Percentiles rank a stretch among this genome's conserved stretches.
phyloP scores from a whole-genome alignment of 1,140 invertebrate genomes.

The Dendroctonus valens region DNA sequence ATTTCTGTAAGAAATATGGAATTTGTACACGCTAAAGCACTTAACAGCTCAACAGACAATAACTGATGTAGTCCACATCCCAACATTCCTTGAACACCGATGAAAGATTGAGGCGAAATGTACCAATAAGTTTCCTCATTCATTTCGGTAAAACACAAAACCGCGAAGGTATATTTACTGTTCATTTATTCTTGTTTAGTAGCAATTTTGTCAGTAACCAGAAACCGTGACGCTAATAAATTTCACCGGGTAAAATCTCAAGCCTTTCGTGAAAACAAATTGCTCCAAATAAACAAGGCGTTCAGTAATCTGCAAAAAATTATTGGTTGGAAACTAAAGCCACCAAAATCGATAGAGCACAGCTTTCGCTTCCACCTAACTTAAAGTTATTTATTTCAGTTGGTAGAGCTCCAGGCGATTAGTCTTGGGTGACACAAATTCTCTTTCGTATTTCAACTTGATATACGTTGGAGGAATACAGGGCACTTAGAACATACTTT shows the following conservation, averaged over 20 bases:
- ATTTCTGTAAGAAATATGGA: no score
- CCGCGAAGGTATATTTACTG: no score
- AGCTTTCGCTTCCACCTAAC: slow-evolving; percentile 27
- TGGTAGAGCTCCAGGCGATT: slow-evolving; percentile 29
- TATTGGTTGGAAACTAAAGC: slow-evolving; percentile 30
- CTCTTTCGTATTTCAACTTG: slow-evolving; percentile 14
- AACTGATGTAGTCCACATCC: no score
- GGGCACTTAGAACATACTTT: slow-evolving; percentile 1
- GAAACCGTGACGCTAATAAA: slow-evolving; percentile 24
- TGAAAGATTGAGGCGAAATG: no score
- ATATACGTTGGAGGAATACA: slow-evolving; percentile 3
- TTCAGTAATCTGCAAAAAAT: slow-evolving; percentile 32
- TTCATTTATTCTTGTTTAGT: slow-evolving; percentile 23
- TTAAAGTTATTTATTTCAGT: slow-evolving; percentile 31
- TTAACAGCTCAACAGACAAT: no score
- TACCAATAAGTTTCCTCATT: no score
- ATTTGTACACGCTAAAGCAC: no score
- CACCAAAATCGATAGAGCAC: slow-evolving; percentile 26
- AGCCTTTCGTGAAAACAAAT: slow-evolving; percentile 31
- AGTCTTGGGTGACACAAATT: slow-evolving; percentile 32
- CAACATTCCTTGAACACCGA: no score
- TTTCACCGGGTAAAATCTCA: slow-evolving; percentile 25
- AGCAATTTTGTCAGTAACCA: slow-evolving; percentile 28
- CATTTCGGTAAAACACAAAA: no score
- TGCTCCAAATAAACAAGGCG: slow-evolving; percentile 30